Conservation (phyloP, 1,140 invertebrate genomes). For the Orussus abietinus region DNA sequence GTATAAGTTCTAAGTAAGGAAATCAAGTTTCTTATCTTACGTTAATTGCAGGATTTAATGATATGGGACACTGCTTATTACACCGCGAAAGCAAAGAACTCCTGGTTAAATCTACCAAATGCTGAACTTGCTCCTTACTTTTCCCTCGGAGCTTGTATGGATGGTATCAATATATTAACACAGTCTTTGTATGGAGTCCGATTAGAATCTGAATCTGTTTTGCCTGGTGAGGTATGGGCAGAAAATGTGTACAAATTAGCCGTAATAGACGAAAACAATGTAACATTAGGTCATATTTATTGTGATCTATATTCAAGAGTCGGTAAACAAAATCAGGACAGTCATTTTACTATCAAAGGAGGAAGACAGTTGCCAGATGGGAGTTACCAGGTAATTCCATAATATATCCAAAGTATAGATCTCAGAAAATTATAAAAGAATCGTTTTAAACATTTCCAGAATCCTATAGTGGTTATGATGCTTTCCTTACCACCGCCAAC, state of each 20-base stretch:
- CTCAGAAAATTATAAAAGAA: slow-evolving; percentile 13
- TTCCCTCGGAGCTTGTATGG: slow-evolving; percentile 92
- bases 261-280: slow-evolving; percentile 74
- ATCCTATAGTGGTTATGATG: slow-evolving; percentile 92
- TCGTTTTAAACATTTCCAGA: slow-evolving; percentile 51
- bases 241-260: slow-evolving; percentile 85
- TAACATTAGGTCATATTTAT: slow-evolving; percentile 89
- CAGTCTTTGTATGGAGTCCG: slow-evolving; percentile 76
- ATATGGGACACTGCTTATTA: slow-evolving; percentile 87
- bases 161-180: slow-evolving; percentile 86
- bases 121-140: slow-evolving; percentile 83
- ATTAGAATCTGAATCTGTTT: slow-evolving; percentile 63
- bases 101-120: slow-evolving; percentile 63
- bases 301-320: slow-evolving; percentile 92
- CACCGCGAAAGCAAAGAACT: slow-evolving; percentile 66
- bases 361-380: slow-evolving; percentile 78
- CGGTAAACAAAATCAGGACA: slow-evolving; percentile 93
- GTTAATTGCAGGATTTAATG: slow-evolving; percentile 44
- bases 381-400: slow-evolving; percentile 68
- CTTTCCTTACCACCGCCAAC: slow-evolving; percentile 75
- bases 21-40: slow-evolving; percentile 13
- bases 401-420: slow-evolving; percentile 9
- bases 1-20: not conserved
- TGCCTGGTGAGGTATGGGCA: slow-evolving; percentile 77
- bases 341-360: slow-evolving; percentile 97